Percentiles rank a stretch among this genome's conserved stretches.
These are phyloP conservation scores for Oriolus oriolus DNA, from an alignment of 2,113 vertebrate species.

Conservation along the genomic window DNA sequence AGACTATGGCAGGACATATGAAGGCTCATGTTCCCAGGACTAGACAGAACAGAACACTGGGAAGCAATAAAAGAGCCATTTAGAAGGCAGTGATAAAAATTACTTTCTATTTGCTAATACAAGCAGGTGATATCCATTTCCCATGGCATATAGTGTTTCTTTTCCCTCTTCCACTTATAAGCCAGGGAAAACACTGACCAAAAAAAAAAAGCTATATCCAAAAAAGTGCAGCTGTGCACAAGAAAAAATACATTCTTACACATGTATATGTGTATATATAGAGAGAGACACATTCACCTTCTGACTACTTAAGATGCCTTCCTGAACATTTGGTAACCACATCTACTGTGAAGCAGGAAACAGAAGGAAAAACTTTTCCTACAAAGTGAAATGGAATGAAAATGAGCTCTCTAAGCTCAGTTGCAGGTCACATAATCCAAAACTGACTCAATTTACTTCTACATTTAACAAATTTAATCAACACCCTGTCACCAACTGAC, in stretches of 20 bases:
- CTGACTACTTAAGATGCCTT: not conserved
- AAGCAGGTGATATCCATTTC: not conserved
- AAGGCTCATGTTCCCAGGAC: not conserved
- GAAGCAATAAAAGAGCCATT: not conserved
- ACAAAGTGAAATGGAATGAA: not conserved
- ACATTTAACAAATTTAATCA: slow-evolving; percentile 14
- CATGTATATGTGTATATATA: accelerated
- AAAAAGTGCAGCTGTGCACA: not conserved
- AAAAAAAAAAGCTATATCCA: not conserved
- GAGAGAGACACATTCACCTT: not conserved
- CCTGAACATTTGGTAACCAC: not conserved
- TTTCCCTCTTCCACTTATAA: not conserved
- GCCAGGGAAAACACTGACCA: not conserved
- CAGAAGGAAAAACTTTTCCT: not conserved
- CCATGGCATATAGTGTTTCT: not conserved
- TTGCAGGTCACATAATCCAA: not conserved
- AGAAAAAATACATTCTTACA: not conserved
- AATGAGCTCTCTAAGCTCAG: not conserved
- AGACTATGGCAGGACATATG: not conserved
- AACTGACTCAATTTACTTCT: not conserved
- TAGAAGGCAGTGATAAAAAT: not conserved
- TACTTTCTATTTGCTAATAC: not conserved
- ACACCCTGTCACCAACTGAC: not conserved
- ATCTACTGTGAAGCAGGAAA: not conserved
- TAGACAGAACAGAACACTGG: not conserved